These are phyloP conservation scores for Boloria euphrosyne DNA, from an alignment of 2,888 invertebrate genomes.

Conservation along the genomic window DNA sequence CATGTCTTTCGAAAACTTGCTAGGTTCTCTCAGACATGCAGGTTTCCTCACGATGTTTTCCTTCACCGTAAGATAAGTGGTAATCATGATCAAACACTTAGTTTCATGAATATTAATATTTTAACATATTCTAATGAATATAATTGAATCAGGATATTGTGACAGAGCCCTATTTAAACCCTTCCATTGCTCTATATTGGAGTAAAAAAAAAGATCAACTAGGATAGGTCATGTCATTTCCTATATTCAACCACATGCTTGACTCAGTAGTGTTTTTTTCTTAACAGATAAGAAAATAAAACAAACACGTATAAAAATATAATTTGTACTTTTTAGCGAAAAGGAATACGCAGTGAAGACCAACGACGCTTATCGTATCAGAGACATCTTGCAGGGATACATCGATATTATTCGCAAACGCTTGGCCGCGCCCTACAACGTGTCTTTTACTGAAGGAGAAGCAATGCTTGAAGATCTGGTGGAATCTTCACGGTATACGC, in stretches of 20 bases:
- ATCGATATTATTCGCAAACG: constrained; percentile 99
- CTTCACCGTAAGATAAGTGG: no score
- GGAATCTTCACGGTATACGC: constrained; percentile 90
- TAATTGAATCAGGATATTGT: neutral
- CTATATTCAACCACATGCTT: no score
- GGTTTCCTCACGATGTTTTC: no score
- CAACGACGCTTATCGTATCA: constrained; percentile 97
- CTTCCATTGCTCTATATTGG: neutral
- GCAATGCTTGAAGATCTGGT: constrained; percentile 89
- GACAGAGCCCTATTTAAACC: neutral
- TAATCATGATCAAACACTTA: no score
- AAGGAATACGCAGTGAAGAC: constrained; percentile 99
- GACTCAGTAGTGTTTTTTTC: no score
- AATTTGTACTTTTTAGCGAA: constrained; percentile 83
- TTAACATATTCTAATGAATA: no score
- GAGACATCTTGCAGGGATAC: constrained; percentile 98
- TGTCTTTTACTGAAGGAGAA: constrained; percentile 92
- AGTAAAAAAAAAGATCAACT: no score
- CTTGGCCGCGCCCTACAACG: constrained; percentile 90
- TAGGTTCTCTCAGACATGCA: no score
- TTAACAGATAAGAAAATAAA: no score
- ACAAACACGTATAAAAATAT: no score
- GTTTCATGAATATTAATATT: neutral
- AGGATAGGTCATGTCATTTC: no score
- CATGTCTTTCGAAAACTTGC: no score